Base-by-base conservation (phyloP, 2,797 vertebrate species). In the Presbytis comata region DNA sequence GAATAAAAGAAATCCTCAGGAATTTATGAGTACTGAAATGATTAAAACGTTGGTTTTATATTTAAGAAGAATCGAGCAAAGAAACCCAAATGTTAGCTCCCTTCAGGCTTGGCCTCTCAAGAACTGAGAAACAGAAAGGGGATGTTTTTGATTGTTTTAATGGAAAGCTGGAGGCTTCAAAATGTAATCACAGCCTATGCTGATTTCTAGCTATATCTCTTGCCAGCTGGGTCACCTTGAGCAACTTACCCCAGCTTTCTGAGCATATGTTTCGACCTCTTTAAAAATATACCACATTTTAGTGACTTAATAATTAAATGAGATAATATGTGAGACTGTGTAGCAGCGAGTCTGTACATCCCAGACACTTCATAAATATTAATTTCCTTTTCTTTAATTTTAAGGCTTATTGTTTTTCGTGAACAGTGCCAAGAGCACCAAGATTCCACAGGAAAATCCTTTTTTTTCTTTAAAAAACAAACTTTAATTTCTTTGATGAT, bases 401-500 rank as follows among this genome's bases (percentile, higher is more conserved):
- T 36, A 89, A 87, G 30, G 7, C 46, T 89, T 81, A 28, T 22
- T 75, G 59, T 86, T 83, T 39, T 76, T n/a, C 9, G 8, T 39
- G 36, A 22, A 30, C 50, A 41, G 53, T 89, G 61, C 67, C 74
- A 94, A 93, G 81, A 94, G 22, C 55, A 39, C 88, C 80, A 78
- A 96, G 82, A 84, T 83, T 96, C 78, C n/a, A 78, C 67, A 96
- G 94, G 85, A 95, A 97, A 96, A 96, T 41, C 4, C 17, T 67
- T 61, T 61, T 64, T 93, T 95, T 96, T 86, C 64, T 89, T 97
- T 82, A 85, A 93, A 97, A 93, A 96, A 93, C 22, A 93, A 97
- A 95, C 30, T 93, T 79, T 76, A 67, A 78, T 83, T 91, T 96
- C 78, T 96, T 97, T 94, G 93, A 96, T 94, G 92, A 96, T 97